phyloP scores from a whole-genome alignment of 2,888 invertebrate genomes.

The Arge pagana region DNA sequence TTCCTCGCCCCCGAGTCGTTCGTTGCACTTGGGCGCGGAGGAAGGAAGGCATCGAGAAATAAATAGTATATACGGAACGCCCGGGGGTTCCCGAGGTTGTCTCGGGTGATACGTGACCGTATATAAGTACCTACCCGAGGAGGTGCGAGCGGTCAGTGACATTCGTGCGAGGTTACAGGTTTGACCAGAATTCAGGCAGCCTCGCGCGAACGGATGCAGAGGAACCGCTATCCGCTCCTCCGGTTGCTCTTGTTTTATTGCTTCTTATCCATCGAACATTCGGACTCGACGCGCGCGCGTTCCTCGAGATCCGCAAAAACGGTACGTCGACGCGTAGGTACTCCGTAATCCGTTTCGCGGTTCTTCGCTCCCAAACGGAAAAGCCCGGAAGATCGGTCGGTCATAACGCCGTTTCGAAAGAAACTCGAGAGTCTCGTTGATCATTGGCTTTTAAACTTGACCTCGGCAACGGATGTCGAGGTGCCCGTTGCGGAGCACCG shows the following conservation, averaged over 20 bases:
- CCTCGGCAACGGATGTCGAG: conserved; percentile 11
- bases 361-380: too few relatives aligned
- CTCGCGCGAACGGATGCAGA: conserved; percentile 34
- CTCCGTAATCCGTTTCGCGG: too few relatives aligned
- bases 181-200: conserved; percentile 51
- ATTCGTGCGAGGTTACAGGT: conserved; percentile 45
- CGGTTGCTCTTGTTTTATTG: conserved; percentile 4
- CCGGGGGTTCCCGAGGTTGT: conserved; percentile 8
- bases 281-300: too few relatives aligned
- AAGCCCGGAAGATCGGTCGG: too few relatives aligned
- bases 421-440: too few relatives aligned
- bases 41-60: conserved; percentile 17
- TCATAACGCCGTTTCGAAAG: too few relatives aligned
- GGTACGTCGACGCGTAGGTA: too few relatives aligned
- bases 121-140: conserved; percentile 7
- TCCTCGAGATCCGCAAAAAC: too few relatives aligned
- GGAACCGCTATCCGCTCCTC: conserved; percentile 40
- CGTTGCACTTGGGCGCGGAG: too few relatives aligned
- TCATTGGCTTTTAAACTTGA: conserved; percentile 15
- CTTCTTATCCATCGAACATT: conserved; percentile 4
- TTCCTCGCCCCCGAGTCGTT: too few relatives aligned
- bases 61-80: too few relatives aligned
- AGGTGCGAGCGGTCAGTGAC: conserved; percentile 46
- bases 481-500: conserved; percentile 1
- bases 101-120: too few relatives aligned